Conservation (phyloP, 2,888 invertebrate genomes). For the Sphaeridia pumilis region DNA sequence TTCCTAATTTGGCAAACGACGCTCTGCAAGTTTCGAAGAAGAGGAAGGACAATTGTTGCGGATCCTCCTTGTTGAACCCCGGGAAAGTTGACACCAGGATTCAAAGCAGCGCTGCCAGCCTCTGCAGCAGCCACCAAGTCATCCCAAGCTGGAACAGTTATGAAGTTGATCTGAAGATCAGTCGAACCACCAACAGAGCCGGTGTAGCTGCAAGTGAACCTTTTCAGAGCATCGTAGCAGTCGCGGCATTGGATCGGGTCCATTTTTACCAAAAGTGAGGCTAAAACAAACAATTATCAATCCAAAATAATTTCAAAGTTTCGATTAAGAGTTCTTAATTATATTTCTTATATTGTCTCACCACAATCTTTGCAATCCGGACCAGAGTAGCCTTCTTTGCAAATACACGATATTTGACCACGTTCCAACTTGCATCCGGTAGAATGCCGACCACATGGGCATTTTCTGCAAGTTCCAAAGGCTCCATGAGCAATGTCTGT, state of each 20-base stretch:
- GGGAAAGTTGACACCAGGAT: not conserved
- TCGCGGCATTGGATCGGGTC: constrained; percentile 27
- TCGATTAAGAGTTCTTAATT: too few relatives aligned
- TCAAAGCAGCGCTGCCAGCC: not conserved
- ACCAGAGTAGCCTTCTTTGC: constrained; percentile 25
- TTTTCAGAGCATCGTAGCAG: not conserved
- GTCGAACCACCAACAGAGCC: too few relatives aligned
- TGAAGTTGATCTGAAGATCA: not conserved
- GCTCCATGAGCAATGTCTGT: constrained; percentile 22
- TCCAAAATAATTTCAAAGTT: not conserved
- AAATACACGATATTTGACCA: constrained; percentile 21
- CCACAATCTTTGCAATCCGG: constrained; percentile 14
- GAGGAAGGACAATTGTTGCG: not conserved
- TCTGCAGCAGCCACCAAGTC: not conserved
- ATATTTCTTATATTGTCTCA: not conserved
- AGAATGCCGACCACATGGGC: constrained; percentile 27
- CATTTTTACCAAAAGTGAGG: constrained; percentile 17
- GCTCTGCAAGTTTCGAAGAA: not conserved
- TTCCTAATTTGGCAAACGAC: not conserved
- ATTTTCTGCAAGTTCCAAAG: constrained; percentile 28
- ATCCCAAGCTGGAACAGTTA: not conserved
- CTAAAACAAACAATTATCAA: not conserved
- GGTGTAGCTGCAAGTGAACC: not conserved
- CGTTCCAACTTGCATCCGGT: constrained; percentile 21
- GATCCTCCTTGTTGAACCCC: not conserved